Base-by-base conservation (phyloP, 2,113 vertebrate species). In the Polyodon spathula region DNA sequence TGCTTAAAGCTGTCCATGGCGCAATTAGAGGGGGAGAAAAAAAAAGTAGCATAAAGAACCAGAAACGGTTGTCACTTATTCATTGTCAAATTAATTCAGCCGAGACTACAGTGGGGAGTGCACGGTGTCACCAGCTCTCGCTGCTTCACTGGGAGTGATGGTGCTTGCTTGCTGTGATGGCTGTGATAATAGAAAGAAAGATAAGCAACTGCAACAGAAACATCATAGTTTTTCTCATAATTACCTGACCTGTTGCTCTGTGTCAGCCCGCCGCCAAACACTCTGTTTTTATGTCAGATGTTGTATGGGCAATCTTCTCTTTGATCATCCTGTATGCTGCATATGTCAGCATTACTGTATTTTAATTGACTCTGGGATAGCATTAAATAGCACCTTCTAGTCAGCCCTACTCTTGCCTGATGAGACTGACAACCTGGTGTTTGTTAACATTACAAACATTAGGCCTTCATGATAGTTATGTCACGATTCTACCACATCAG, bases 21-120 rank as follows among this genome's bases (percentile, higher is more conserved):
- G 80, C 87, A 94, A 94, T 94, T 93, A 93, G 73, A 77, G 71
- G 63, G 14, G 40, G 61, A 57, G 58, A 81, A 80, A 80, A 59
- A 78, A 84, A 84, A 76, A 66, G 67, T 70, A 68, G 73, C 64
- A 63, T 70, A 75, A 76, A 75, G 78, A 82, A 78, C 78, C 58
- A 66, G 84, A 75, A 68, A 82, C 72, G 71, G 75, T 81, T 80
- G 78, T 81, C 86, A 84, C 79, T 88, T 89, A 87, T 82, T 90
- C 84, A 84, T 84, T 89, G 87, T 93, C 88, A 91, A 77, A 92
- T 94, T 90, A 90, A 93, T 91, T 91, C 87, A 74, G 78, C 67
- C 62, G n/a, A 8, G 59, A 58, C 66, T 66, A 57, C 67, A 41
- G 59, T 40, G 16, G 63, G 48, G 69, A 69, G 66, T 78, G 70